These are phyloP conservation scores for Vanessa cardui DNA, from an alignment of 2,888 invertebrate species.

Conservation along the genomic window DNA sequence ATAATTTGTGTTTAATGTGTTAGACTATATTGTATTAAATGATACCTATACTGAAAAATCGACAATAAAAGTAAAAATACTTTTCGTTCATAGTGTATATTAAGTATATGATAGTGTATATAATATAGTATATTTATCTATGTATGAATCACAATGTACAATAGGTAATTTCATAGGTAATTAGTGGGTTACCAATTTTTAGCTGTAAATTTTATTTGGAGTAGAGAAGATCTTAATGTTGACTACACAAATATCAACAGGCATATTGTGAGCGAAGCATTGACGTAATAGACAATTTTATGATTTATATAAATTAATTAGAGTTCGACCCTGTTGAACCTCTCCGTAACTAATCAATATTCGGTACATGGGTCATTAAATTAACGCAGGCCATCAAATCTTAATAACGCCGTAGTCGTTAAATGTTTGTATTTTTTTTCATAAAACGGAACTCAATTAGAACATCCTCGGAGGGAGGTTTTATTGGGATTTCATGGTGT, in stretches of 20 bases:
- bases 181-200: no score
- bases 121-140: no score
- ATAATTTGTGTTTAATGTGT: no score
- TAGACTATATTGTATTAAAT: no score
- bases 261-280: not conserved
- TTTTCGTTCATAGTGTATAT: no score
- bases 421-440: slow-evolving; percentile 32
- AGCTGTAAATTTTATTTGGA: not conserved
- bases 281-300: not conserved
- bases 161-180: no score
- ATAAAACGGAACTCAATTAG: slow-evolving; percentile 21
- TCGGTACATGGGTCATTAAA: slow-evolving; percentile 29
- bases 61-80: no score
- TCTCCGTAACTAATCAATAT: slow-evolving; percentile 21
- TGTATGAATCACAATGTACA: no score
- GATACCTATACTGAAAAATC: no score
- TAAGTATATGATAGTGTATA: no score
- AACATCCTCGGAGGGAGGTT: slow-evolving; percentile 12
- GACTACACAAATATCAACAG: no score
- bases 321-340: slow-evolving; percentile 12
- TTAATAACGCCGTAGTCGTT: slow-evolving; percentile 35
- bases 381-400: slow-evolving; percentile 37
- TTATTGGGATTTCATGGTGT: slow-evolving; percentile 4
- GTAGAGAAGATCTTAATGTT: not conserved
- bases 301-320: slow-evolving; percentile 4